Evolutionary conservation across 2,113 vertebrate genomes (phyloP), one percentile per base, ranked within the genome.

Genomic region (Carassius gibelio): DNA sequence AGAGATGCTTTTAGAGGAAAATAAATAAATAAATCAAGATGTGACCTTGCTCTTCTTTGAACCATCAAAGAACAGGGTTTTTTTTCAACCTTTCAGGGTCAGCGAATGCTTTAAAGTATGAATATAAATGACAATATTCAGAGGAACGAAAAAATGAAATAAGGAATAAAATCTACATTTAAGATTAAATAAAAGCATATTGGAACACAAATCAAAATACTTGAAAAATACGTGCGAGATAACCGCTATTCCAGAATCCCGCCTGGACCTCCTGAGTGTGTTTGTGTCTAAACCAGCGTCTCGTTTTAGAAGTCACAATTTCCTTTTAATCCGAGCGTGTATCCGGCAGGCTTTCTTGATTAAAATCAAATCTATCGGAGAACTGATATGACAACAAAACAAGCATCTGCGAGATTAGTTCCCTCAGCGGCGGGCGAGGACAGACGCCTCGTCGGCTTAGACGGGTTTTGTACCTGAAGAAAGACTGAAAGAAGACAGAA

Each of bases 71-170:
- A n/a, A 50, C 4, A 23, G 5, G 9, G 2, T n/a, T 17, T 38
- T 66, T 66, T 81, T 82, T 69, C 26, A 69, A 52, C 45, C 64
- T 69, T 82, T 82, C 80, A 52, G 36, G 36, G 77, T 64, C 59
- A 19, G 38, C 48, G 3, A 17, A 48, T 48, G 15, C 59, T 80
- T 66, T 26, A 5, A 23, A 81, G 38, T 66, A 48, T 48, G 21
- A 1, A 75, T 50, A 75, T 14, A 5, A 26, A 74, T 48, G 71
- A 48, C 71, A 23, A 74, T 23, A 74, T 42, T 42, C 69, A 72
- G 19, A 72, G 36, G 19, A 72, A 21, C 8, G 42, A 42, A 72
- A 72, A 42, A 21, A 21, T 57, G 2, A 57, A 14, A 50, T 14
- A 8, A 57, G 55, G 55, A 57, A 19, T 19, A 57, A 57, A 57